Evolutionary conservation across 2,797 vertebrate species (phyloP), one percentile per base, ranked within the genome.

Genomic region (Momotus momota): DNA sequence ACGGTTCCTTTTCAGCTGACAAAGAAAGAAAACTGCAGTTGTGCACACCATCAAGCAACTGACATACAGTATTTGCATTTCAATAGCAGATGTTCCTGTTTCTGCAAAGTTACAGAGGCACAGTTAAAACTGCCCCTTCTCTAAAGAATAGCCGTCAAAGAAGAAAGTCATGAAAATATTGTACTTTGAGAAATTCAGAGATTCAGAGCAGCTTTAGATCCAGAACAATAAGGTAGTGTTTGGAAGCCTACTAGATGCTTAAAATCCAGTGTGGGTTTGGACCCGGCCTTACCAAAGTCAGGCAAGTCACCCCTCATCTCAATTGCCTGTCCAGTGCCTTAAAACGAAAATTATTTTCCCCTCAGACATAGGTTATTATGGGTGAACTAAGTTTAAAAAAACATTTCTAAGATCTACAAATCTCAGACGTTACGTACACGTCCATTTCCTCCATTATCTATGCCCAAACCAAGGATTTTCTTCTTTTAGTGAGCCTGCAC

Each of bases 1-100:
- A 97, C 0, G 98, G 97, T 49, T 97, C 93, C 54, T 98, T 98
- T 64, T 86, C 67, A 73, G 80, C 98, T 98, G 22, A 78, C 58
- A 77, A 74, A 90, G 51, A 77, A 90, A 73, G 49, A 72, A 72
- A 70, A 79, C 2, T 64, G 22, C 13, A 49, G 45, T 55, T 79
- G 9, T 57, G 22, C 29, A 82, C 29, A 72, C 5, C 22, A 71
- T 54, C 7, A 77, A 69, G 21, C 23, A 91, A 45, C 22, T 46
- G 7, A 41, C 40, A 4, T 41, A 8, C 9, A 75, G 13, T 46
- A 73, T 52, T 73, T 80, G 4, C n/a, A 14, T 57, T 81, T 88
- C 57, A 94, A 35, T 11, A 77, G 3, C 21, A 77, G 10, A 0
- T 0, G 2, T 43, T 67, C 20, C 35, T 75, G 23, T 31, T 90